A percentile compares a stretch with the other conserved stretches of the same genome.
Conservation (phyloP, 2,888 invertebrate species). For the Hoplodrina ambigua region DNA sequence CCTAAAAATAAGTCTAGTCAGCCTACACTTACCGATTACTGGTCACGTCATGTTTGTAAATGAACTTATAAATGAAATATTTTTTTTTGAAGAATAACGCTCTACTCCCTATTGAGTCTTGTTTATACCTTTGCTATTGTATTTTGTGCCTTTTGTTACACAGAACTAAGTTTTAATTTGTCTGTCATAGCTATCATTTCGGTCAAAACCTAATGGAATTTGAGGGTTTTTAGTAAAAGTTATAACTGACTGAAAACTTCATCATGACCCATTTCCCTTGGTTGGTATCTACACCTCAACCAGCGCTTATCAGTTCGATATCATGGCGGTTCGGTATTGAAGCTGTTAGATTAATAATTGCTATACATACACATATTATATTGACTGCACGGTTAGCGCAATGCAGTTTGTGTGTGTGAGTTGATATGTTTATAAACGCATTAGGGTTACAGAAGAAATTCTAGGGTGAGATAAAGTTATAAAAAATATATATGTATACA, state of each 20-base stretch:
- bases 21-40: not conserved
- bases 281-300: not conserved
- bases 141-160: not conserved
- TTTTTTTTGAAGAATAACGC: not conserved
- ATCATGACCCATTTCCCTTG: conserved; percentile 24
- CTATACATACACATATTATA: not conserved
- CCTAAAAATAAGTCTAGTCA: not conserved
- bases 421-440: no score
- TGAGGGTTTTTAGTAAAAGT: conserved; percentile 3
- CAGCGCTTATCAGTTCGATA: conserved; percentile 24
- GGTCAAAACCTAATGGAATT: no score
- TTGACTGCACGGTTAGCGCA: no score
- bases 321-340: conserved; percentile 22
- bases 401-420: no score
- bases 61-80: not conserved
- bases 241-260: conserved; percentile 28
- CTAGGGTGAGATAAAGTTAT: no score
- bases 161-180: not conserved
- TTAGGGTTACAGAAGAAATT: no score
- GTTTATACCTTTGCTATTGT: not conserved
- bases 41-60: not conserved
- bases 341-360: conserved; percentile 33
- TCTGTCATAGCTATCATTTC: not conserved
- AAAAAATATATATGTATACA: no score
- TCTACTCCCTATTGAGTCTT: not conserved